Evolutionary conservation across 2,113 vertebrate species (phyloP), one percentile per base, ranked within the genome.

Genomic region (Sylvilagus bachmani): DNA sequence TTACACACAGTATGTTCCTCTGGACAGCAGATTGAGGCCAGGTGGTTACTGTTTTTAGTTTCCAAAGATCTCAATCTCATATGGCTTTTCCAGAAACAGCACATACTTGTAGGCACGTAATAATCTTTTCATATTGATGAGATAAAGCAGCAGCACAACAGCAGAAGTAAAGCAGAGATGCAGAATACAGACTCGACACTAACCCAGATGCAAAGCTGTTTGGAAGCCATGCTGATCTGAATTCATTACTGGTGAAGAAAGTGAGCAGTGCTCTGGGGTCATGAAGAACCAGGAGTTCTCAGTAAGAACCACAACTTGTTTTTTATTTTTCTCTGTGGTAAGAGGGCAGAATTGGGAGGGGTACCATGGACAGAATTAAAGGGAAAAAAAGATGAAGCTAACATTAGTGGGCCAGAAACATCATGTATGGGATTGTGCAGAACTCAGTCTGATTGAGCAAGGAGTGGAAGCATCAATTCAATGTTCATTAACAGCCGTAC

Each of bases 11-110:
- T 1, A 4, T 86, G 22, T 64, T 82, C 95, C 74, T 88, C 91
- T 84, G 14, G 64, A 85, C 95, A 97, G 95, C 83, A 94, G 86
- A 97, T 2, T 95, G 90, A 78, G 71, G 67, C 92, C 93, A 92
- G 96, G 95, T 81, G 94, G 86, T 78, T 92, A 92, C 19, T 95
- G 95, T 86, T 95, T 96, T 96, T 86, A 83, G 82, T 90, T 95
- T 80, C 73, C 67, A 92, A 55, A 93, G 96, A 95, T 89, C 74
- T 67, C 96, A 95, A 91, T 80, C 38, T 94, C 92, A 89, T 85
- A 92, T 92, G 89, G 79, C 66, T 87, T 96, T 91, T 77, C 93
- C 53, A 86, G 44, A 86, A 90, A 89, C n/a, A 71, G 93, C 25
- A 70, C 38, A 86, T 19, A 88, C 84, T 92, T 84, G 64, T 71